Conservation (phyloP, 1,140 invertebrate genomes). For the Lasaia peninsularis region DNA sequence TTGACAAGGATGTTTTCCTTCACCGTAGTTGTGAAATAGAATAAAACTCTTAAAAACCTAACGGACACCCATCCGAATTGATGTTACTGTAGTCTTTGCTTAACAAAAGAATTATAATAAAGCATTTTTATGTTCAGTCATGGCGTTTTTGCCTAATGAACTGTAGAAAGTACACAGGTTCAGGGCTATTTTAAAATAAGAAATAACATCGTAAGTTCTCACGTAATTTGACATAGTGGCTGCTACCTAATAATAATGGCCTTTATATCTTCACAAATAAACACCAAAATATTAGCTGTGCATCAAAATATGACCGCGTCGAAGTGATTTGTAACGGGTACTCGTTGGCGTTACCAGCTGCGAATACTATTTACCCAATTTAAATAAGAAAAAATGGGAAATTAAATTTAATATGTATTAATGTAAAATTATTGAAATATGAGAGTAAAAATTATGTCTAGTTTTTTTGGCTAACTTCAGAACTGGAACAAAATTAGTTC, state of each 20-base stretch:
- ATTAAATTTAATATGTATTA: no score
- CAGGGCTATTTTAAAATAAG: background rate
- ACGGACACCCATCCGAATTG: no score
- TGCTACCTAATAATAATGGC: slow-evolving; percentile 8
- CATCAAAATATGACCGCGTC: slow-evolving; percentile 1
- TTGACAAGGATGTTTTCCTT: no score
- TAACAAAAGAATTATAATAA: no score
- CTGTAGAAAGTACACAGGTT: background rate
- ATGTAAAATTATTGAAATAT: no score
- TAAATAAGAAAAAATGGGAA: no score
- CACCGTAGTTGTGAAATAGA: no score
- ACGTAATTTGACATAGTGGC: slow-evolving; percentile 8
- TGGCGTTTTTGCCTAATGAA: slow-evolving; percentile 4
- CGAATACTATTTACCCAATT: background rate
- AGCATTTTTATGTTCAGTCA: background rate
- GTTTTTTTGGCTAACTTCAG: no score
- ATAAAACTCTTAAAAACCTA: no score
- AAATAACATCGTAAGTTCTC: slow-evolving; percentile 3
- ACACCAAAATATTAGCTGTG: slow-evolving; percentile 9
- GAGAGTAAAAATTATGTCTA: no score
- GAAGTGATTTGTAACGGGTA: background rate
- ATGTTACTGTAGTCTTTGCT: no score
- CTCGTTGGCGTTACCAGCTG: background rate
- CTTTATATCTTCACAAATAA: slow-evolving; percentile 11
- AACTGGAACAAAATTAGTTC: no score